A percentile compares a stretch with the other conserved stretches of the same genome.
These are phyloP conservation scores for Diaperis boleti DNA, from an alignment of 2,888 invertebrate species.

Conservation along the genomic window DNA sequence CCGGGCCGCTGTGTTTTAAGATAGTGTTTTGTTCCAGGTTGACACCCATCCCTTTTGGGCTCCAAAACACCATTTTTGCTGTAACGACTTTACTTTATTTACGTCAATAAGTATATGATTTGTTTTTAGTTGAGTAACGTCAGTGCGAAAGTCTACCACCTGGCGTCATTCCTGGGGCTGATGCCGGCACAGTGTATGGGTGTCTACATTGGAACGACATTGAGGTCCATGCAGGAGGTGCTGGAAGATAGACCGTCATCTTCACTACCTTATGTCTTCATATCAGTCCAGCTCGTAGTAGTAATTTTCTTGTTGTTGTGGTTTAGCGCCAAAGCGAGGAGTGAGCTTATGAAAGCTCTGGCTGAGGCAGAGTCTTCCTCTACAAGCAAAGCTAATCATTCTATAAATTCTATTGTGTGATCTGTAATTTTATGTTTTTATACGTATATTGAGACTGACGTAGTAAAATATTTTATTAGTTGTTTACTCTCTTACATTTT, in stretches of 20 bases:
- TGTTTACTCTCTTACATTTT: too few relatives aligned
- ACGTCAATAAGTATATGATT: too few relatives aligned
- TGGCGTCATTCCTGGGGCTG: constrained; percentile 85
- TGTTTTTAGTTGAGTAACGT: constrained; percentile 83
- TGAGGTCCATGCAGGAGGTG: constrained; percentile 92
- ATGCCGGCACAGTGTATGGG: constrained; percentile 89
- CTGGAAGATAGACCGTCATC: constrained; percentile 80
- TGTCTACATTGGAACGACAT: constrained; percentile 89
- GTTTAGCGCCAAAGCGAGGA: constrained; percentile 84
- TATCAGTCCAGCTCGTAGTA: constrained; percentile 82
- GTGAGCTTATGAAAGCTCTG: constrained; percentile 79
- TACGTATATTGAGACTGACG: neutral
- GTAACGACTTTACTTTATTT: constrained; percentile 72
- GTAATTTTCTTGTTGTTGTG: constrained; percentile 83
- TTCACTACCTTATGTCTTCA: constrained; percentile 82
- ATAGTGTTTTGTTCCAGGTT: constrained; percentile 88
- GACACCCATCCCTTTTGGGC: constrained; percentile 91
- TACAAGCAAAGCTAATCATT: constrained; percentile 46
- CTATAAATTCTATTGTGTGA: constrained; percentile 40
- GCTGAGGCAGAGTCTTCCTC: constrained; percentile 55
- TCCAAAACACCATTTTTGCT: constrained; percentile 93
- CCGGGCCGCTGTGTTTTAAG: constrained; percentile 88
- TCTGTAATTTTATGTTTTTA: constrained; percentile 15
- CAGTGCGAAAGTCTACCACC: constrained; percentile 81
- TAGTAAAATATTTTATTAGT: constrained; percentile 29